Conservation (phyloP, 2,113 vertebrate genomes). For the Anarrhichthys ocellatus region DNA sequence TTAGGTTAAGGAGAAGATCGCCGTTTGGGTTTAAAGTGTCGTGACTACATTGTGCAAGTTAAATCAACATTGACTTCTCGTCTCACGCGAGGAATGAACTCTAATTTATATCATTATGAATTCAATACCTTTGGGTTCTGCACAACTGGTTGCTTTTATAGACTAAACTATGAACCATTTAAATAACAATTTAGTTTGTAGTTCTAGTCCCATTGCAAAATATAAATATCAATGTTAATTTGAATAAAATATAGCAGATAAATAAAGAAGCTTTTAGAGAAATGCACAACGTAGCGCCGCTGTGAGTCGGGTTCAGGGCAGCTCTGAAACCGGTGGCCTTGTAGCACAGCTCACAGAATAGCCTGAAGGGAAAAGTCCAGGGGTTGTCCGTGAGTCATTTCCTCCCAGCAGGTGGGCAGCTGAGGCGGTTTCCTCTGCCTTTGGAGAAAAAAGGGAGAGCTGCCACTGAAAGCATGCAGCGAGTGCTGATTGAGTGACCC, state of each 20-base stretch:
- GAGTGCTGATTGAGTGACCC: slow-evolving; percentile 79
- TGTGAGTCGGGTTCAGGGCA: slow-evolving; percentile 25
- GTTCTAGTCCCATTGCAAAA: neutral
- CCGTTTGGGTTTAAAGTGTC: too few relatives aligned
- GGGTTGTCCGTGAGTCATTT: slow-evolving; percentile 68
- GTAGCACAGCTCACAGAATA: slow-evolving; percentile 32
- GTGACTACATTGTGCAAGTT: too few relatives aligned
- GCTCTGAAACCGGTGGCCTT: slow-evolving; percentile 32
- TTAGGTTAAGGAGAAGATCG: too few relatives aligned
- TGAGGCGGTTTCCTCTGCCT: slow-evolving; percentile 47
- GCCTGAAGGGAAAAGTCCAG: slow-evolving; percentile 53
- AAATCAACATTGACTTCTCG: too few relatives aligned
- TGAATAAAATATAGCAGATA: neutral
- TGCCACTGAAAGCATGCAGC: slow-evolving; percentile 69
- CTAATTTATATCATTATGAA: neutral
- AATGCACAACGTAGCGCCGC: neutral
- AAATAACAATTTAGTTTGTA: neutral
- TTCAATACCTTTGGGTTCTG: neutral
- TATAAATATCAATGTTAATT: too few relatives aligned
- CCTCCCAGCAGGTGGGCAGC: slow-evolving; percentile 60
- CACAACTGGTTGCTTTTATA: neutral
- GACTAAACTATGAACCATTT: neutral
- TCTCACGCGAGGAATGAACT: neutral
- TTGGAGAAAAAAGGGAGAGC: slow-evolving; percentile 45
- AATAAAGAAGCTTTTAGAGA: slow-evolving; percentile 2